A percentile compares a stretch with the other conserved stretches of the same genome.
phyloP scores from a whole-genome alignment of 2,113 vertebrate species.

The Hippocampus mohnikei region DNA sequence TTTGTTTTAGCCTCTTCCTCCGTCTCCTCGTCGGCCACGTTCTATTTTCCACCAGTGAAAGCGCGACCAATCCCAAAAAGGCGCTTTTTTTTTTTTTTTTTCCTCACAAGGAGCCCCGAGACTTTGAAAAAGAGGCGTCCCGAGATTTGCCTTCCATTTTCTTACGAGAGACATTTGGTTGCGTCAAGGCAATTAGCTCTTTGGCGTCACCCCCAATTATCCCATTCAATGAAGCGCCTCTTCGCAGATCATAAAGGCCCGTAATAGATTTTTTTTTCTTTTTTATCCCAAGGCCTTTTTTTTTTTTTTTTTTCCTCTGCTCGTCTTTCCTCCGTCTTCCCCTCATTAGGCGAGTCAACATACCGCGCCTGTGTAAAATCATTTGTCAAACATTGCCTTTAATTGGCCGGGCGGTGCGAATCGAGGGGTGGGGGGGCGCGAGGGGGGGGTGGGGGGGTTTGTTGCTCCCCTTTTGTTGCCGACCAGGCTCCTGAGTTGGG shows the following conservation, averaged over 20 bases:
- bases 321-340: slow-evolving; percentile 48
- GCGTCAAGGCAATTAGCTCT: slow-evolving; percentile 70
- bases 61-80: slow-evolving; percentile 32
- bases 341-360: slow-evolving; percentile 67
- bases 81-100: too few relatives aligned
- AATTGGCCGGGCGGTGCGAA: slow-evolving; percentile 62
- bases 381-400: slow-evolving; percentile 74
- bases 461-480: slow-evolving; percentile 58
- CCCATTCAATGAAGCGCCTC: slow-evolving; percentile 59
- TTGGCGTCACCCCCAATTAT: slow-evolving; percentile 59
- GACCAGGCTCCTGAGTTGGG: slow-evolving; percentile 38
- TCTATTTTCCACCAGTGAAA: slow-evolving; percentile 46
- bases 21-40: slow-evolving; percentile 18
- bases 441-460: slow-evolving; percentile 12
- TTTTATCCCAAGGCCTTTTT: slow-evolving; percentile 35
- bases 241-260: slow-evolving; percentile 48
- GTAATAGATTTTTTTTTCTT: slow-evolving; percentile 68
- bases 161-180: slow-evolving; percentile 65
- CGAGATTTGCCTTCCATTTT: slow-evolving; percentile 66
- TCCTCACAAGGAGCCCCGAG: slow-evolving; percentile 44
- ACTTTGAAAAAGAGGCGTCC: slow-evolving; percentile 61
- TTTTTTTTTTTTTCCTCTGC: slow-evolving; percentile 4
- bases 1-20: slow-evolving; percentile 23
- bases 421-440: slow-evolving; percentile 7
- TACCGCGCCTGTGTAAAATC: slow-evolving; percentile 59